Conservation (phyloP, 37 sponge, comb jelly and placozoan species). For the Ephydatia muelleri region DNA sequence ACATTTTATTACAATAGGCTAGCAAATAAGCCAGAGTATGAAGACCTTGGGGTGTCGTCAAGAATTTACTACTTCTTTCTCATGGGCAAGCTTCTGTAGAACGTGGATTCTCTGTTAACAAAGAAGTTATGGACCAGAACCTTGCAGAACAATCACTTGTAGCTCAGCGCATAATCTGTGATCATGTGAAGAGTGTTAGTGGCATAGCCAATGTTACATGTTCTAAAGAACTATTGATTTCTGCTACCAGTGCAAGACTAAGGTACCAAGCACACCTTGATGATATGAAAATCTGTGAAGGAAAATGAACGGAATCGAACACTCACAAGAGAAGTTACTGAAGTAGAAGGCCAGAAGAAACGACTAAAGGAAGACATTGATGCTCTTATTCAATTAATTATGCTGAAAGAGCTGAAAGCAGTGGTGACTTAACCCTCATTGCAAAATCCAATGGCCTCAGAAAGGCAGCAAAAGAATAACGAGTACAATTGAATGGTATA, state of each 20-base stretch:
- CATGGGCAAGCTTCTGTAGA: slow-evolving; percentile 14
- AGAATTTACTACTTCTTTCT: slow-evolving; percentile 2
- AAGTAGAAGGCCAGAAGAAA: slow-evolving; percentile 10
- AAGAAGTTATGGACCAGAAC: neutral
- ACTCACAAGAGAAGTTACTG: neutral
- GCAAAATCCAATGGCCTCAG: slow-evolving; percentile 1
- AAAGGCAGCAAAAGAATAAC: slow-evolving; percentile 1
- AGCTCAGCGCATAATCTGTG: neutral
- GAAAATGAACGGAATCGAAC: slow-evolving; percentile 1
- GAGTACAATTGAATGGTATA: neutral
- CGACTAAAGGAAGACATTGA: slow-evolving; percentile 1
- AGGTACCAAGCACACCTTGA: slow-evolving; percentile 9
- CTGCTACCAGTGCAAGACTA: neutral
- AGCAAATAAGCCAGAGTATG: neutral
- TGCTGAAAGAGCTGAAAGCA: slow-evolving; percentile 14
- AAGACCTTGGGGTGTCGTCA: slow-evolving; percentile 1
- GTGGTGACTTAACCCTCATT: neutral
- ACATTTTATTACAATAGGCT: neutral
- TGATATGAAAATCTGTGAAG: neutral
- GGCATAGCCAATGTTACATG: slow-evolving; percentile 1
- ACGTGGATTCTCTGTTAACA: slow-evolving; percentile 13
- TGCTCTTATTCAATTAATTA: neutral
- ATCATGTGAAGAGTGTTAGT: slow-evolving; percentile 10
- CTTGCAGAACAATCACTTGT: neutral
- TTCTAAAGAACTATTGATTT: neutral